Percentiles rank a stretch among this genome's conserved stretches.
Conservation (phyloP, 1,140 invertebrate species). For the Aphis craccivora region DNA sequence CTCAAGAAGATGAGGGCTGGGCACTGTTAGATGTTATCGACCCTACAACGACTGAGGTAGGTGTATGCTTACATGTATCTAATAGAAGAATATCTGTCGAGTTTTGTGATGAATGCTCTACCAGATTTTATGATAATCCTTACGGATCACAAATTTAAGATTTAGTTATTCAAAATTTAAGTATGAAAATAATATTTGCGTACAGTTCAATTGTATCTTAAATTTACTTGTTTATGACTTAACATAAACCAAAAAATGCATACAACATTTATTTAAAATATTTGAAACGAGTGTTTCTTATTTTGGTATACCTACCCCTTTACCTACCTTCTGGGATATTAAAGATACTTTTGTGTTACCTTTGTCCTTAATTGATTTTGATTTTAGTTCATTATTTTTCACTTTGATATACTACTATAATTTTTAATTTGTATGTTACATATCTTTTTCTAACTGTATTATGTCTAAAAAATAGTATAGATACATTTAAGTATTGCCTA, state of each 20-base stretch:
- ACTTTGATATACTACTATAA: not conserved
- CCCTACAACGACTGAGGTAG: slow-evolving; percentile 40
- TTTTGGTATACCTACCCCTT: not conserved
- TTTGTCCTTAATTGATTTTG: not conserved
- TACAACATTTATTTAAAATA: not conserved
- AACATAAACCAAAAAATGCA: not conserved
- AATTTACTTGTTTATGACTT: not conserved
- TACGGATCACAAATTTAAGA: not conserved
- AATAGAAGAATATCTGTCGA: slow-evolving; percentile 55
- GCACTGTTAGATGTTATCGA: not conserved
- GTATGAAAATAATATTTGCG: slow-evolving; percentile 3
- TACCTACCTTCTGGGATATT: not conserved
- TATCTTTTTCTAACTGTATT: not conserved
- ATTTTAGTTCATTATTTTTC: not conserved
- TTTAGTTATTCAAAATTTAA: not conserved
- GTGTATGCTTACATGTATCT: slow-evolving; percentile 55
- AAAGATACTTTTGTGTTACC: not conserved
- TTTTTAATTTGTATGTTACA: not conserved
- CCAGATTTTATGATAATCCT: slow-evolving; percentile 45
- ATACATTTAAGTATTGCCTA: not conserved
- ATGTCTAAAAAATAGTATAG: not conserved
- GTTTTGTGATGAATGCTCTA: slow-evolving; percentile 54
- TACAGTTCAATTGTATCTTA: not conserved
- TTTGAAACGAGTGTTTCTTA: not conserved
- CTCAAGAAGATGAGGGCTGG: not conserved